These are phyloP conservation scores for Spongilla lacustris DNA, from an alignment of 37 sponge, comb jelly and placozoan genomes.

Conservation along the genomic window DNA sequence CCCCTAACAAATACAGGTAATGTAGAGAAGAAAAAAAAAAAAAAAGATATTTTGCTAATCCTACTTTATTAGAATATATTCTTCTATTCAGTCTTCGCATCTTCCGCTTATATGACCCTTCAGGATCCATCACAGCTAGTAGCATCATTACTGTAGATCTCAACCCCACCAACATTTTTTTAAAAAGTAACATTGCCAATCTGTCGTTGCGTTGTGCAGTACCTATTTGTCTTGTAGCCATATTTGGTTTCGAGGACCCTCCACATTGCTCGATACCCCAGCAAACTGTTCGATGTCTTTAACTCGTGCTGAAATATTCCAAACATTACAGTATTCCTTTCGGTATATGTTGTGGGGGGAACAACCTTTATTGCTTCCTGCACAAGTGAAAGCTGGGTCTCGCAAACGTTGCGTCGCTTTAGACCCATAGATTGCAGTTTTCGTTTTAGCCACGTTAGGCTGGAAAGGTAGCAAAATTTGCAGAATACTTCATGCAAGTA, in stretches of 20 bases:
- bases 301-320: too few species aligned
- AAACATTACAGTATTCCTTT: too few species aligned
- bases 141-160: slow-evolving; percentile 12
- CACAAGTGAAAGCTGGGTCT: too few species aligned
- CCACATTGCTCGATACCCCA: slow-evolving; percentile 19
- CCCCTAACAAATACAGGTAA: slow-evolving; percentile 7
- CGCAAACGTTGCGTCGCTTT: not conserved
- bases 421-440: not conserved
- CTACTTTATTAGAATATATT: not conserved
- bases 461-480: too few species aligned
- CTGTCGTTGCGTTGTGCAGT: not conserved
- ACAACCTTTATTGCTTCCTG: too few species aligned
- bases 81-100: not conserved
- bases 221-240: not conserved
- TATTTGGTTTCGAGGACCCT: not conserved
- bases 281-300: not conserved
- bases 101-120: not conserved
- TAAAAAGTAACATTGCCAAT: not conserved
- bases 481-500: too few species aligned
- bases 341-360: too few species aligned
- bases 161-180: not conserved
- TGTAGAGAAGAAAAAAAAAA: not conserved
- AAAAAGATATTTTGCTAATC: too few species aligned
- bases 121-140: not conserved
- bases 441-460: slow-evolving; percentile 2